Base-by-base conservation (phyloP, 2,113 vertebrate genomes). In the Grantiella picta region DNA sequence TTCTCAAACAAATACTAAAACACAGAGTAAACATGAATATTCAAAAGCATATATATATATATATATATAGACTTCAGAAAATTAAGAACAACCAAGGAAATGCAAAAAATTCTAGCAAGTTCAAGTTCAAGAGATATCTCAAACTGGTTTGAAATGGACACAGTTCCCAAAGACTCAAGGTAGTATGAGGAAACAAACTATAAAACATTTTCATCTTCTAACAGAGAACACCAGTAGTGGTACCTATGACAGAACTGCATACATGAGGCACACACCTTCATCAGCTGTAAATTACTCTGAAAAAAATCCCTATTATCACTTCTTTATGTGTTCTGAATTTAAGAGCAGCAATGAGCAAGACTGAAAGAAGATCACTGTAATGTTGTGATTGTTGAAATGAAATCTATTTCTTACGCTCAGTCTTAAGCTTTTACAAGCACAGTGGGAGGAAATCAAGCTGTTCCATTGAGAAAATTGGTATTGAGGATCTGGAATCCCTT, bases 361-460 rank as follows among this genome's bases (percentile, higher is more conserved):
- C 65, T 86, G 83, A 93, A 97, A 93, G 63, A 77, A 92, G 73
- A 80, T 83, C 45, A 77, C 71, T 59, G n/a, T 72, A 86, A 86
- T 86, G 76, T 61, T 90, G 68, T 88, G 71, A 93, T 83, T 88
- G 54, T 53, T 73, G 65, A 65, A 95, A 88, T 82, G 61, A 93
- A 92, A 76, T 47, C 75, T 76, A 61, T 88, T 94, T 95, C 85
- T 88, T 79, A 25, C 33, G 53, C 20, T 87, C 31, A 40, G 38
- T 82, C 79, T 95, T 85, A 72, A 86, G 42, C 75, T 94, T 45
- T 85, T 92, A 82, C 45, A 86, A 88, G 75, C 23, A 66, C 44
- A 77, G 88, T 94, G 82, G 85, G 95, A 94, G 88, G 82, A 88
- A 94, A 90, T 88, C 82, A 94, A 93, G 78, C 82, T 93, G 71